Percentiles rank a stretch among this genome's conserved stretches.
These are phyloP conservation scores for Cryptocephalus moraei DNA, from an alignment of 2,888 invertebrate genomes.

Conservation along the genomic window DNA sequence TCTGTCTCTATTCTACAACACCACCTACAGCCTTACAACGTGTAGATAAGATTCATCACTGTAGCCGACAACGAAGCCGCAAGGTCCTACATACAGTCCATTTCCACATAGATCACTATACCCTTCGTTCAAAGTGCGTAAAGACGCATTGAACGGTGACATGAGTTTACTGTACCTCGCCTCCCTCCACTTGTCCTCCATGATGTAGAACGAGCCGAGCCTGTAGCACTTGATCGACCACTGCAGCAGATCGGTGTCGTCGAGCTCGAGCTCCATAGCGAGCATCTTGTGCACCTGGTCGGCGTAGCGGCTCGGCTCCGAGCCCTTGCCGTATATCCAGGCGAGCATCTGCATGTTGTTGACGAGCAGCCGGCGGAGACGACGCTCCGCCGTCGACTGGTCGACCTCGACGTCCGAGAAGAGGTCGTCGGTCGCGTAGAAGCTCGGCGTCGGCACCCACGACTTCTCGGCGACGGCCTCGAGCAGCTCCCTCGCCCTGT, in stretches of 20 bases:
- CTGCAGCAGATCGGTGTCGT: constrained; percentile 46
- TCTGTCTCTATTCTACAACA: too few species aligned
- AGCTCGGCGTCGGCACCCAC: constrained; percentile 17
- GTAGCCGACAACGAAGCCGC: too few species aligned
- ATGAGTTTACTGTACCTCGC: constrained; percentile 6
- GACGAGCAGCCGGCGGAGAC: constrained; percentile 45
- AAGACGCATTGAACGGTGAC: too few species aligned
- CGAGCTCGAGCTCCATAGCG: constrained; percentile 45
- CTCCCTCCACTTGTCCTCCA: constrained; percentile 41
- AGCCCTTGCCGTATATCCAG: constrained; percentile 48
- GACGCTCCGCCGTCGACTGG: constrained; percentile 18
- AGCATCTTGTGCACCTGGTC: constrained; percentile 47
- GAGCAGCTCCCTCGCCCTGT: constrained; percentile 41
- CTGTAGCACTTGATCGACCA: constrained; percentile 48
- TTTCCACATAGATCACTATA: too few species aligned
- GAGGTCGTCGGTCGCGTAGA: constrained; percentile 43
- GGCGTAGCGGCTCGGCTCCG: constrained; percentile 43
- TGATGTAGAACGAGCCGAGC: constrained; percentile 35
- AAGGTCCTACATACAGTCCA: too few species aligned
- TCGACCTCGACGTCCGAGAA: constrained; percentile 33
- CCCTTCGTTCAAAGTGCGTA: too few species aligned
- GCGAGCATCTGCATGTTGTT: constrained; percentile 55
- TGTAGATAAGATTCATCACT: too few species aligned
- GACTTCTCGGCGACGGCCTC: constrained; percentile 38
- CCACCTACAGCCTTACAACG: too few species aligned